Percentiles rank a stretch among this genome's conserved stretches.
phyloP scores from a whole-genome alignment of 2,888 invertebrate genomes.

The Sinodicranocentrus sp. region DNA sequence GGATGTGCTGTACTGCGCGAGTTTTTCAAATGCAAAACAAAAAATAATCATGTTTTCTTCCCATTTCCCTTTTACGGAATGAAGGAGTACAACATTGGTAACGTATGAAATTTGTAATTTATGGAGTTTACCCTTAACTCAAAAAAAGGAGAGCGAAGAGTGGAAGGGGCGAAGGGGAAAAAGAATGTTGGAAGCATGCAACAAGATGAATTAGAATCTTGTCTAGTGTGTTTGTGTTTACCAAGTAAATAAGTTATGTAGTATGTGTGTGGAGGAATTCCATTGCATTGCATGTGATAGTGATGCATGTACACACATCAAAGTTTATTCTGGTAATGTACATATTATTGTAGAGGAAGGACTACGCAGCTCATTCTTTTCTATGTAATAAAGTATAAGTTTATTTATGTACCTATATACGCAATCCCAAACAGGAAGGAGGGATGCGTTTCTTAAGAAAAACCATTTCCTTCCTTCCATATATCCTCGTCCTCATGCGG shows the following conservation, averaged over 20 bases:
- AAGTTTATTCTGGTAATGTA: no score
- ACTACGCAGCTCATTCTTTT: no score
- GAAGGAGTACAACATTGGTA: neutral
- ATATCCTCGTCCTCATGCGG: neutral
- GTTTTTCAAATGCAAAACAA: slow-evolving; percentile 32
- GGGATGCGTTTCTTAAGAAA: no score
- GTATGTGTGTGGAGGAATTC: slow-evolving; percentile 8
- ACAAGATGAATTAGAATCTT: slow-evolving; percentile 54
- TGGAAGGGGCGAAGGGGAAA: neutral
- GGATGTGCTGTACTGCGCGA: neutral
- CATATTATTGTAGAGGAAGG: no score
- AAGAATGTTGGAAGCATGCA: slow-evolving; percentile 34
- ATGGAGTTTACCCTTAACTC: slow-evolving; percentile 35
- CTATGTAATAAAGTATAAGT: no score
- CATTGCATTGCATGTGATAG: neutral
- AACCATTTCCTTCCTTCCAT: neutral
- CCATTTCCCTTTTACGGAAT: slow-evolving; percentile 26
- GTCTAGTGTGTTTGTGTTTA: slow-evolving; percentile 34
- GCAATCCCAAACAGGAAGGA: no score
- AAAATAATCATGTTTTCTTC: slow-evolving; percentile 37
- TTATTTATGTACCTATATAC: no score
- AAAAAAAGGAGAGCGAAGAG: slow-evolving; percentile 20
- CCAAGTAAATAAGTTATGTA: slow-evolving; percentile 21
- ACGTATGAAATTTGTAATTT: slow-evolving; percentile 49
- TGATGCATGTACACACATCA: neutral